phyloP scores from a whole-genome alignment of 2,888 invertebrate genomes.

The Ophion slaviceki region DNA sequence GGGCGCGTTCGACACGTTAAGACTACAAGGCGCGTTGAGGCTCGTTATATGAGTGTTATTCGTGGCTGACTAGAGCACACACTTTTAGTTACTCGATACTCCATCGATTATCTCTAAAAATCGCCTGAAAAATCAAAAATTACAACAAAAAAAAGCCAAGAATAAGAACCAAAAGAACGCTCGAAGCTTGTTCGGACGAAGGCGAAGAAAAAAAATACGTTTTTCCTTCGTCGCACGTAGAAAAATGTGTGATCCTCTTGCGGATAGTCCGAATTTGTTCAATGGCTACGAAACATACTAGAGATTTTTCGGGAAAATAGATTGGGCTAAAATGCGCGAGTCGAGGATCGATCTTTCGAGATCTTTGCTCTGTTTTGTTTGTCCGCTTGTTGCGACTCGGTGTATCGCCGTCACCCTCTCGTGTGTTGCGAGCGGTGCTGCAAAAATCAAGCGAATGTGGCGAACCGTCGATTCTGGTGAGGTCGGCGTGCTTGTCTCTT shows the following conservation, averaged over 20 bases:
- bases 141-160: conserved; percentile 19
- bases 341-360: conserved; percentile 25
- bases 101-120: conserved; percentile 49
- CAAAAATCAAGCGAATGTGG: conserved; percentile 52
- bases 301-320: conserved; percentile 14
- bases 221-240: not conserved
- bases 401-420: conserved; percentile 14
- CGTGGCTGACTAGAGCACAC: conserved; percentile 81
- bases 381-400: conserved; percentile 8
- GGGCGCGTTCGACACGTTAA: conserved; percentile 62
- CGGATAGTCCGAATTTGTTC: conserved; percentile 44
- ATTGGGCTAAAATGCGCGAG: conserved; percentile 26
- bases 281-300: conserved; percentile 52
- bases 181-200: conserved; percentile 12
- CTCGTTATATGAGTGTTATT: conserved; percentile 73
- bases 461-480: conserved; percentile 25
- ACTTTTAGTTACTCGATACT: conserved; percentile 70
- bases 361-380: conserved; percentile 4
- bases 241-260: conserved; percentile 17
- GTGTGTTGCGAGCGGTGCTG: conserved; percentile 53
- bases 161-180: conserved; percentile 12
- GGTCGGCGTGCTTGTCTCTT: conserved; percentile 7
- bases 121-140: conserved; percentile 37
- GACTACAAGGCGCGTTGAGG: conserved; percentile 80
- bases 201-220: conserved; percentile 6